These are phyloP conservation scores for Unio pictorum DNA, from an alignment of 2,888 invertebrate genomes.

Conservation along the genomic window DNA sequence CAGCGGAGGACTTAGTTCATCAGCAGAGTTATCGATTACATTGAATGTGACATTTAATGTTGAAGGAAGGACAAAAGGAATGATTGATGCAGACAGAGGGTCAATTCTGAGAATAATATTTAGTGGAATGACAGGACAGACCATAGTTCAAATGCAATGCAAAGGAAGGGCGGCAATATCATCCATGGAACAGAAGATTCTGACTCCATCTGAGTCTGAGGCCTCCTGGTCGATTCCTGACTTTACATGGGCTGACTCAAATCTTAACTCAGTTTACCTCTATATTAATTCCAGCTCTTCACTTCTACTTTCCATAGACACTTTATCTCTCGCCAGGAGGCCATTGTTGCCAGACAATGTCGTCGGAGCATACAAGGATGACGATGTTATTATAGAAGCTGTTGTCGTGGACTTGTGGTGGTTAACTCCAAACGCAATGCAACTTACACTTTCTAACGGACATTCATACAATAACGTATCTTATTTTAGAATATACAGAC, in stretches of 20 bases:
- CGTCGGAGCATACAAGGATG: slow-evolving; percentile 31
- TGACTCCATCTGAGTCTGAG: slow-evolving; percentile 2
- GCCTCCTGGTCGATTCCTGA: slow-evolving; percentile 41
- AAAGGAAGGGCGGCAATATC: slow-evolving; percentile 31
- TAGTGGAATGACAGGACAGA: slow-evolving; percentile 15
- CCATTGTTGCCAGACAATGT: slow-evolving; percentile 42
- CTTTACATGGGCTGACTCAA: slow-evolving; percentile 48
- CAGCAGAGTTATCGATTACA: slow-evolving; percentile 15
- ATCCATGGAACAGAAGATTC: background rate
- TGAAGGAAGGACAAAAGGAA: slow-evolving; percentile 45
- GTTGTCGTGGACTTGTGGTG: slow-evolving; percentile 53
- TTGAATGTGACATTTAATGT: slow-evolving; percentile 35
- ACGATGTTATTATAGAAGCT: slow-evolving; percentile 43
- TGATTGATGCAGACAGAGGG: slow-evolving; percentile 47
- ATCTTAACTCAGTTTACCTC: slow-evolving; percentile 37
- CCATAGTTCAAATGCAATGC: slow-evolving; percentile 25
- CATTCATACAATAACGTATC: slow-evolving; percentile 33
- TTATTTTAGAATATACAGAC: slow-evolving; percentile 47
- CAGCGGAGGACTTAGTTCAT: slow-evolving; percentile 11
- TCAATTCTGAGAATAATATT: slow-evolving; percentile 39
- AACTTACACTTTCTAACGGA: slow-evolving; percentile 30
- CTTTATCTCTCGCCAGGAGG: slow-evolving; percentile 37
- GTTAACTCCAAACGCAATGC: slow-evolving; percentile 49
- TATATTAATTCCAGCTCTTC: slow-evolving; percentile 27
- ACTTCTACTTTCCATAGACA: slow-evolving; percentile 22